These are phyloP conservation scores for Paralichthys olivaceus DNA, from an alignment of 2,113 vertebrate species.

Conservation along the genomic window DNA sequence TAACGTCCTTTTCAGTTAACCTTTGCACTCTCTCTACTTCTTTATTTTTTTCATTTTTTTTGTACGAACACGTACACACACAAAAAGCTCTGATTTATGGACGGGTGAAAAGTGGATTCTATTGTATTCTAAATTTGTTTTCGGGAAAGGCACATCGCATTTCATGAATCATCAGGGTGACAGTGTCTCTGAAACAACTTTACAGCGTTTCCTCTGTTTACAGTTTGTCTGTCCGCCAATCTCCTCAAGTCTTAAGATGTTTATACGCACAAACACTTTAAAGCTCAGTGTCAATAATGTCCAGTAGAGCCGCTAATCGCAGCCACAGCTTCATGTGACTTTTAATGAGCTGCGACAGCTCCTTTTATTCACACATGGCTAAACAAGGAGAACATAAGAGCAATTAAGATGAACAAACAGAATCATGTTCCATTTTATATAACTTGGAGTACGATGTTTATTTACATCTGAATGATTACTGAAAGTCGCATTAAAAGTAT, in stretches of 20 bases:
- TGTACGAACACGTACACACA: constrained; percentile 13
- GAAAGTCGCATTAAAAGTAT: background rate
- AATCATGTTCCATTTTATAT: background rate
- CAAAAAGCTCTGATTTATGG: constrained; percentile 56
- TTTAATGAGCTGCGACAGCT: constrained; percentile 30
- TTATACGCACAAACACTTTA: constrained; percentile 39
- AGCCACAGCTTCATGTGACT: constrained; percentile 26
- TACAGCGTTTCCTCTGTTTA: constrained; percentile 44
- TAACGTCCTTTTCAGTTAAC: constrained; percentile 33
- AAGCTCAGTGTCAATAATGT: constrained; percentile 25
- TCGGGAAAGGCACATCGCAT: constrained; percentile 31
- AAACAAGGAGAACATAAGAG: background rate
- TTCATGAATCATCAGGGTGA: constrained; percentile 42
- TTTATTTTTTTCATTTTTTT: background rate
- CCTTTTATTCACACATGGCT: constrained; percentile 3
- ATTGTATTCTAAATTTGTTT: constrained; percentile 69
- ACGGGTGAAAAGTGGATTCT: constrained; percentile 41
- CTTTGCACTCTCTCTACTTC: background rate
- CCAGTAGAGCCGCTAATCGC: background rate
- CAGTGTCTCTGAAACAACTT: constrained; percentile 10
- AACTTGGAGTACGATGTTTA: background rate
- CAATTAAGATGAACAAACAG: background rate
- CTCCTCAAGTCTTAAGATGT: background rate
- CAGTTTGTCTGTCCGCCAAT: background rate
- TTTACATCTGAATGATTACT: background rate